These are phyloP conservation scores for Tipula lateralis DNA, from an alignment of 2,888 invertebrate species.

Conservation along the genomic window DNA sequence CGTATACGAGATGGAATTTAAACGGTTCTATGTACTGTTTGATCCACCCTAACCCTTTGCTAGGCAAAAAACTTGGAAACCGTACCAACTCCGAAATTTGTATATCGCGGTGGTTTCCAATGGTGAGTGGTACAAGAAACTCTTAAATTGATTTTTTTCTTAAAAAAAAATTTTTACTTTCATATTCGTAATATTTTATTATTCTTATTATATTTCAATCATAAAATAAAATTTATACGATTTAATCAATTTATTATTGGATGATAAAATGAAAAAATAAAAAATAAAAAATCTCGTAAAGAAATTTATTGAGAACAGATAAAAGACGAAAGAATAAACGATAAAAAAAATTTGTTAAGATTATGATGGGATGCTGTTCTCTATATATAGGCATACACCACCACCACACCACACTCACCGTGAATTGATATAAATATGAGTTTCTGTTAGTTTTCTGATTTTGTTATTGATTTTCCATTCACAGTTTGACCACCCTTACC, in stretches of 20 bases:
- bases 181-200: background rate
- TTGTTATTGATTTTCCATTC: background rate
- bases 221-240: constrained; percentile 24
- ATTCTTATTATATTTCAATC: constrained; percentile 19
- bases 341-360: background rate
- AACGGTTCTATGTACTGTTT: background rate
- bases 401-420: background rate
- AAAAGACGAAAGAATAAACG: background rate
- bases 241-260: constrained; percentile 11
- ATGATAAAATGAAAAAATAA: background rate
- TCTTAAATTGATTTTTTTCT: background rate
- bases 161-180: background rate
- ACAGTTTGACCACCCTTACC: constrained; percentile 8
- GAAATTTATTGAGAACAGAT: background rate
- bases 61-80: background rate
- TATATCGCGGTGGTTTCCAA: too few species aligned
- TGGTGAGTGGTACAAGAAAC: background rate
- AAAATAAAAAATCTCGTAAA: background rate
- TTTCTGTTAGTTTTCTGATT: constrained; percentile 11
- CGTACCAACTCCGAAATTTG: background rate
- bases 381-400: background rate
- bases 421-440: background rate
- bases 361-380: background rate
- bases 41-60: background rate
- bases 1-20: background rate